Percentiles rank a stretch among this genome's conserved stretches.
phyloP scores from a whole-genome alignment of 1,140 invertebrate species.

The Heliconius hermathena region DNA sequence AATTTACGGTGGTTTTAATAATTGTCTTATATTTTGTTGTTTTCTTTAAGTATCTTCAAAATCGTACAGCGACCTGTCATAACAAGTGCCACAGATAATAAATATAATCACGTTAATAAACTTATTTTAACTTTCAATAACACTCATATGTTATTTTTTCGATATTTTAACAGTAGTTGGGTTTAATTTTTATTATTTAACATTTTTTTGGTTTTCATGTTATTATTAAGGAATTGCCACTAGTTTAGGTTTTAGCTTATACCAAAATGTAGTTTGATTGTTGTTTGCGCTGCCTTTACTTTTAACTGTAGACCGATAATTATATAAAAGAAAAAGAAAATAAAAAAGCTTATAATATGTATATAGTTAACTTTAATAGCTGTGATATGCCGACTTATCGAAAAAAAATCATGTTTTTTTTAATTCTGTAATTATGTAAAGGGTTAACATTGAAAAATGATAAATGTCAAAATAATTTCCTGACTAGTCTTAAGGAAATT shows the following conservation, averaged over 20 bases:
- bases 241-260: conserved; percentile 74
- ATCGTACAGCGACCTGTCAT: conserved; percentile 33
- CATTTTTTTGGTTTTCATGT: conserved; percentile 43
- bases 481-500: conserved; percentile 75
- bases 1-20: background rate
- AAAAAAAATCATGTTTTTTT: conserved; percentile 50
- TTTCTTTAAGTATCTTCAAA: conserved; percentile 10
- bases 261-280: conserved; percentile 72
- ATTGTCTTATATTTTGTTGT: background rate
- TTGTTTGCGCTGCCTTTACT: conserved; percentile 42
- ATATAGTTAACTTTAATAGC: conserved; percentile 70
- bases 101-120: conserved; percentile 26
- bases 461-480: conserved; percentile 55
- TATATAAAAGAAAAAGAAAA: conserved; percentile 26
- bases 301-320: conserved; percentile 24
- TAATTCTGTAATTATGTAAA: conserved; percentile 54
- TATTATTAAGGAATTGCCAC: conserved; percentile 67
- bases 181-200: conserved; percentile 7
- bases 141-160: conserved; percentile 12
- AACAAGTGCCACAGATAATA: conserved; percentile 36
- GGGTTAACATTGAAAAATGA: conserved; percentile 49
- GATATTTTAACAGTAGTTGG: conserved; percentile 24
- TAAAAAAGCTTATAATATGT: conserved; percentile 36
- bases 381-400: conserved; percentile 72
- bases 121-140: conserved; percentile 29